A percentile compares a stretch with the other conserved stretches of the same genome.
phyloP scores from a whole-genome alignment of 1,140 invertebrate species.

The Muscidifurax raptorellus region DNA sequence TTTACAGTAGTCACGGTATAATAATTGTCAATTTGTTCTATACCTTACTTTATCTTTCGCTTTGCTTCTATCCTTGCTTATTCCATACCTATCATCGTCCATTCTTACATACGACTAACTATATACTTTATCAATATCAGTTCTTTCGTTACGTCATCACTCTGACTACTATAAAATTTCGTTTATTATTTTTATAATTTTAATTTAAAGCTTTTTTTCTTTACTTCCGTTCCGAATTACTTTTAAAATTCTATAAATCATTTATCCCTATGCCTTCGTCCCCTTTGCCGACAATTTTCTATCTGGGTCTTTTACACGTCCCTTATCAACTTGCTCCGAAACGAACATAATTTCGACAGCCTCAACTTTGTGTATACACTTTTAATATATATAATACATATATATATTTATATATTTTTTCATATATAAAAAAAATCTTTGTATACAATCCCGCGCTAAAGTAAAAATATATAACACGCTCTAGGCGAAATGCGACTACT shows the following conservation, averaged over 20 bases:
- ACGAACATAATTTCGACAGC: slow-evolving; percentile 61
- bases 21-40: slow-evolving; percentile 64
- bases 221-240: slow-evolving; percentile 67
- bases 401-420: slow-evolving; percentile 50
- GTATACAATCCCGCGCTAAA: slow-evolving; percentile 45
- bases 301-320: slow-evolving; percentile 57
- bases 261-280: slow-evolving; percentile 50
- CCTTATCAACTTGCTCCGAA: slow-evolving; percentile 60
- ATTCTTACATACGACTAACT: slow-evolving; percentile 54
- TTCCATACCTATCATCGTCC: slow-evolving; percentile 32
- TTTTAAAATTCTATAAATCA: slow-evolving; percentile 56
- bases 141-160: slow-evolving; percentile 58
- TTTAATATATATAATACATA: slow-evolving; percentile 50
- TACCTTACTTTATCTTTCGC: slow-evolving; percentile 56
- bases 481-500: slow-evolving; percentile 35
- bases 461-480: slow-evolving; percentile 46
- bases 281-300: slow-evolving; percentile 13
- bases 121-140: slow-evolving; percentile 64
- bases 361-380: slow-evolving; percentile 59
- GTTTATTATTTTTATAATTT: slow-evolving; percentile 67
- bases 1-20: slow-evolving; percentile 74
- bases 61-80: slow-evolving; percentile 14
- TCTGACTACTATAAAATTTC: slow-evolving; percentile 66
- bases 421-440: slow-evolving; percentile 47
- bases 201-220: slow-evolving; percentile 74